Conservation (phyloP, 2,113 vertebrate species). For the Mohoua ochrocephala region DNA sequence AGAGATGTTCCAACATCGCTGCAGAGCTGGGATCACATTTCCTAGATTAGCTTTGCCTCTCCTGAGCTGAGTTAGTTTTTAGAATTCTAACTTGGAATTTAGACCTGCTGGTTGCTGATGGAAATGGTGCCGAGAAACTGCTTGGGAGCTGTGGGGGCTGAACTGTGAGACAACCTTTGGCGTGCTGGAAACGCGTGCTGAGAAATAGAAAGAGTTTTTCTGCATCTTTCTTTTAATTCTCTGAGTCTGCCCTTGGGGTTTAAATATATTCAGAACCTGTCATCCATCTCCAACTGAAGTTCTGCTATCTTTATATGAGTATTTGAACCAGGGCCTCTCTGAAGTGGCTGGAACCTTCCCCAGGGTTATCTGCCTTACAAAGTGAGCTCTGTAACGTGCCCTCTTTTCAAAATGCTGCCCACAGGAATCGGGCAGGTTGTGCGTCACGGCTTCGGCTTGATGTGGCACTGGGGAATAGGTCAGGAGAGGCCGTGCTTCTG, state of each 20-base stretch:
- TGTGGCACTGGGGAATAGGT: not conserved
- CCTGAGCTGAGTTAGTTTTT: not conserved
- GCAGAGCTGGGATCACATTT: not conserved
- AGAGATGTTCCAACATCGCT: not conserved
- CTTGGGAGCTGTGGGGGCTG: not conserved
- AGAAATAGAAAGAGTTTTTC: not conserved
- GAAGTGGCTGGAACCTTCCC: not conserved
- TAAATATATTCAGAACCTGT: not conserved
- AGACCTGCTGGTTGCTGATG: not conserved
- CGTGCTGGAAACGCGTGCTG: not conserved
- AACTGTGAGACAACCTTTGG: not conserved
- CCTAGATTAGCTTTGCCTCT: not conserved
- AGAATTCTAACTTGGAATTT: not conserved
- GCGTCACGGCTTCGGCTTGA: not conserved
- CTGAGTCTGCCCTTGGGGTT: not conserved
- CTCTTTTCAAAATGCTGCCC: not conserved
- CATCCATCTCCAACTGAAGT: not conserved
- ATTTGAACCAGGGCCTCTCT: not conserved
- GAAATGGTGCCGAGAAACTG: not conserved
- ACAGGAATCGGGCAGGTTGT: fast-evolving
- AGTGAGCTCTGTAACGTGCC: not conserved
- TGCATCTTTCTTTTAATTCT: not conserved
- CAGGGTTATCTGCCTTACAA: not conserved
- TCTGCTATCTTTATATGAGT: not conserved
- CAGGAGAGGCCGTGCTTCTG: not conserved